Conservation (phyloP, 2,113 vertebrate species). For the Agelaius phoeniceus region DNA sequence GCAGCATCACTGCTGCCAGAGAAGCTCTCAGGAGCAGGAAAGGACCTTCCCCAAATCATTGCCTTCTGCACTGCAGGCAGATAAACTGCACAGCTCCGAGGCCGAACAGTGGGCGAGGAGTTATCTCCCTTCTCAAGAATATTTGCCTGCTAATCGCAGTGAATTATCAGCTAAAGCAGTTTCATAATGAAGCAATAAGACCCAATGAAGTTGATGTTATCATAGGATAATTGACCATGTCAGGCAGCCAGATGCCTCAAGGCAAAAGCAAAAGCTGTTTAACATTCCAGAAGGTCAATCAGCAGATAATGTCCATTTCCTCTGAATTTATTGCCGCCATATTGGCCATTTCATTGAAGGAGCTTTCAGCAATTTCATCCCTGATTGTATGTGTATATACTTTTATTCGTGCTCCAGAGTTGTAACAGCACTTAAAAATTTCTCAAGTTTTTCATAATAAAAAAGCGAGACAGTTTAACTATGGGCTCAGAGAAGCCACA, state of each 20-base stretch:
- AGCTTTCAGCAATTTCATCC: not conserved
- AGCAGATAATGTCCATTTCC: slow-evolving; percentile 57
- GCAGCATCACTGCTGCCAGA: not conserved
- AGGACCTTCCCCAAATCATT: not conserved
- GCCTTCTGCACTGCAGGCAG: not conserved
- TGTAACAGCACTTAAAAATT: not conserved
- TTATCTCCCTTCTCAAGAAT: not conserved
- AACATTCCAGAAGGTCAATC: slow-evolving; percentile 47
- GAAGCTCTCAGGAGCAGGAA: not conserved
- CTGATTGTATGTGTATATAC: not conserved
- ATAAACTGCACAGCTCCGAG: not conserved
- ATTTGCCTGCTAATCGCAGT: not conserved
- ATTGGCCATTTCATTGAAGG: slow-evolving; percentile 5
- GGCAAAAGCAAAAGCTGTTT: slow-evolving; percentile 59
- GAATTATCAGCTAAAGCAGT: slow-evolving; percentile 27
- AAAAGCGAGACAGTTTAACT: not conserved
- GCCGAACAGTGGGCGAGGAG: not conserved
- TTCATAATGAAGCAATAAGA: slow-evolving; percentile 63
- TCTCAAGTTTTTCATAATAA: not conserved
- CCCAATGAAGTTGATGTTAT: slow-evolving; percentile 58
- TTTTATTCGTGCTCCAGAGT: not conserved
- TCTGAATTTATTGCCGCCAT: slow-evolving; percentile 34
- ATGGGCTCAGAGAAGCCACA: not conserved
- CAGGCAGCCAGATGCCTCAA: slow-evolving; percentile 49
- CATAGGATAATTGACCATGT: slow-evolving; percentile 63